phyloP scores from a whole-genome alignment of 2,888 invertebrate genomes.

The Onchidella celtica region DNA sequence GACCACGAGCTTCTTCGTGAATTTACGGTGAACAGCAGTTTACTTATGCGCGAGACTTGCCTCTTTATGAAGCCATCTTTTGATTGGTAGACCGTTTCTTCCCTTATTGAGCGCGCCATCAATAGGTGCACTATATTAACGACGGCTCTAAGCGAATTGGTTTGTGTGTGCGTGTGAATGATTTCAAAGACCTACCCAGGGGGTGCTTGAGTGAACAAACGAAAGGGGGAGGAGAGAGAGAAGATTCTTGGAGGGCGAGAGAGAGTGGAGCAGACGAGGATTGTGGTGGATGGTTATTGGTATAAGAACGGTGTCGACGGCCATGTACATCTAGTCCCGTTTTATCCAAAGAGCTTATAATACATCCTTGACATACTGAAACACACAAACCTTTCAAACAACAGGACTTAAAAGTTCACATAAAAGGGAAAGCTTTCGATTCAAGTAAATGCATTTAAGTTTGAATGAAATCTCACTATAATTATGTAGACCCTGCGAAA shows the following conservation, averaged over 20 bases:
- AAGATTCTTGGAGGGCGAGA: background rate
- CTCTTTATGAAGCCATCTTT: background rate
- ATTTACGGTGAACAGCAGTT: background rate
- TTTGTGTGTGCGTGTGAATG: background rate
- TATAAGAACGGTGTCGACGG: background rate
- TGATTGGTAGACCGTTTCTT: slow-evolving; percentile 7
- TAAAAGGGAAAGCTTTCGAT: too few relatives aligned
- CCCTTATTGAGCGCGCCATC: background rate
- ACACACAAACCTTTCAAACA: too few relatives aligned
- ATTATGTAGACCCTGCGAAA: too few relatives aligned
- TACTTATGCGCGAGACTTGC: too few relatives aligned
- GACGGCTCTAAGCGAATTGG: background rate
- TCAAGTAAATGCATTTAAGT: too few relatives aligned
- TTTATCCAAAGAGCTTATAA: too few relatives aligned
- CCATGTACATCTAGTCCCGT: too few relatives aligned
- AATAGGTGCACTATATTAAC: slow-evolving; percentile 2
- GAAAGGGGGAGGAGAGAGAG: background rate
- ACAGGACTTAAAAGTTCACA: too few relatives aligned
- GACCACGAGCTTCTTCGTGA: too few relatives aligned
- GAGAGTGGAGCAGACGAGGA: slow-evolving; percentile 16
- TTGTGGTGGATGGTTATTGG: background rate
- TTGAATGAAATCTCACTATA: too few relatives aligned
- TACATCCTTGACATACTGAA: too few relatives aligned
- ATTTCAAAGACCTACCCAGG: background rate
- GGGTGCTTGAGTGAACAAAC: background rate